Percentiles rank a stretch among this genome's conserved stretches.
These are phyloP conservation scores for Dynastes tityus DNA, from an alignment of 2,888 invertebrate genomes.

Conservation along the genomic window DNA sequence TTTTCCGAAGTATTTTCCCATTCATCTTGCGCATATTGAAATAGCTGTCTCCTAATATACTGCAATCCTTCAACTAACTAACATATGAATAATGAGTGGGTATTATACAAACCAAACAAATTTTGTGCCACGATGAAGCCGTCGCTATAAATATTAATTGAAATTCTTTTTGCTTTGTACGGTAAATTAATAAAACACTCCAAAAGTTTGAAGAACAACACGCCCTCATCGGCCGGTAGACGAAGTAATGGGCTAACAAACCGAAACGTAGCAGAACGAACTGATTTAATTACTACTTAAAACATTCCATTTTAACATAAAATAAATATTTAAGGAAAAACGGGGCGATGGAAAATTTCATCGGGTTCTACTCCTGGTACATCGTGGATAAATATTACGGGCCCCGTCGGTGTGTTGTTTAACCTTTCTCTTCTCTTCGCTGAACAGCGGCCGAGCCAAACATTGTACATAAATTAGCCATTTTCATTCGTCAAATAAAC, in stretches of 20 bases:
- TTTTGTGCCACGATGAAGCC: background rate
- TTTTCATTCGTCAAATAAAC: slow-evolving; percentile 9
- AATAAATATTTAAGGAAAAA: slow-evolving; percentile 42
- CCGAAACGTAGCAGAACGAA: slow-evolving; percentile 36
- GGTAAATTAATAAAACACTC: slow-evolving; percentile 8
- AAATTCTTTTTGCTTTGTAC: background rate
- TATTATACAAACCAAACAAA: too few species aligned
- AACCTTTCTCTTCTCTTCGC: background rate
- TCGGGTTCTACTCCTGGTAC: background rate
- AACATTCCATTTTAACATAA: slow-evolving; percentile 20
- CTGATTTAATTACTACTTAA: slow-evolving; percentile 40
- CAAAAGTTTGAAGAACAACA: background rate
- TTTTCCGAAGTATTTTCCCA: too few species aligned
- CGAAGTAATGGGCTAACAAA: slow-evolving; percentile 27
- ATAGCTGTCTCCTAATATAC: too few species aligned
- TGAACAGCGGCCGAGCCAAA: background rate
- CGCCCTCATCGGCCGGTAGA: background rate
- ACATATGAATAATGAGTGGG: too few species aligned
- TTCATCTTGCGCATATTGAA: too few species aligned
- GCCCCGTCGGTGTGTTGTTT: background rate
- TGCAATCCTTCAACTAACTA: too few species aligned
- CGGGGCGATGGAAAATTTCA: slow-evolving; percentile 18
- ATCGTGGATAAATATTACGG: background rate
- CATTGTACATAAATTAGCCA: background rate
- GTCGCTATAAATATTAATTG: background rate